These are phyloP conservation scores for Maylandia zebra DNA, from an alignment of 2,113 vertebrate genomes.

Conservation along the genomic window DNA sequence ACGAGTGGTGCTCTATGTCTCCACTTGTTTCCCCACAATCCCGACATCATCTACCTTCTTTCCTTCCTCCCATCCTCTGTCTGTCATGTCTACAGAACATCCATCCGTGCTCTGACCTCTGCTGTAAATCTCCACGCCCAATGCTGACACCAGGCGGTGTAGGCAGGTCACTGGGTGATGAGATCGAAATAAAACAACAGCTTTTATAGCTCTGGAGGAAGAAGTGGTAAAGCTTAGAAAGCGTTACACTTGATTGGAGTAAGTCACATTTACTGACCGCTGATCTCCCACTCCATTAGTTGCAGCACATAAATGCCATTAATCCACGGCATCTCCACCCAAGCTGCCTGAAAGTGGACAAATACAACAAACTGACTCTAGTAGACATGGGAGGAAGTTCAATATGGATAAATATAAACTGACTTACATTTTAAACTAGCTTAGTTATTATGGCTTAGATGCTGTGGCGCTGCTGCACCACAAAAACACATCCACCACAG, in stretches of 20 bases:
- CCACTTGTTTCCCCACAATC: not conserved
- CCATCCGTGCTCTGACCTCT: slow-evolving; percentile 19
- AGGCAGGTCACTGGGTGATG: slow-evolving; percentile 13
- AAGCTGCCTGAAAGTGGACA: not conserved
- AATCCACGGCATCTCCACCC: slow-evolving; percentile 7
- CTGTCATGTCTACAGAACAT: not conserved
- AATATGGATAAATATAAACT: not conserved
- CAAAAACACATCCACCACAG: not conserved
- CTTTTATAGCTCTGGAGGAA: slow-evolving; percentile 35
- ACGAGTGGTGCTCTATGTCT: not conserved
- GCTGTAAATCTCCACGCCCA: slow-evolving; percentile 29
- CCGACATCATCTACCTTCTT: not conserved
- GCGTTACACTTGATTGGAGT: slow-evolving; percentile 43
- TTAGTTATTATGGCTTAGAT: not conserved
- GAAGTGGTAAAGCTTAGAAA: slow-evolving; percentile 20
- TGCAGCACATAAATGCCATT: slow-evolving; percentile 51
- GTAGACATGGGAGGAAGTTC: not conserved
- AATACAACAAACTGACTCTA: not conserved
- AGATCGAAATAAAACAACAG: slow-evolving; percentile 29
- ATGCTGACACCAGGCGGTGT: slow-evolving; percentile 60
- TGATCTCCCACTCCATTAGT: slow-evolving; percentile 53
- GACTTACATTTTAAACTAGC: not conserved
- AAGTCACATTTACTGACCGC: slow-evolving; percentile 53
- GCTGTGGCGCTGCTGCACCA: not conserved
- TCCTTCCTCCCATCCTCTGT: not conserved